Evolutionary conservation across 2,888 invertebrate species (phyloP), one percentile per base, ranked within the genome.

Genomic region (Ophion ellenae): DNA sequence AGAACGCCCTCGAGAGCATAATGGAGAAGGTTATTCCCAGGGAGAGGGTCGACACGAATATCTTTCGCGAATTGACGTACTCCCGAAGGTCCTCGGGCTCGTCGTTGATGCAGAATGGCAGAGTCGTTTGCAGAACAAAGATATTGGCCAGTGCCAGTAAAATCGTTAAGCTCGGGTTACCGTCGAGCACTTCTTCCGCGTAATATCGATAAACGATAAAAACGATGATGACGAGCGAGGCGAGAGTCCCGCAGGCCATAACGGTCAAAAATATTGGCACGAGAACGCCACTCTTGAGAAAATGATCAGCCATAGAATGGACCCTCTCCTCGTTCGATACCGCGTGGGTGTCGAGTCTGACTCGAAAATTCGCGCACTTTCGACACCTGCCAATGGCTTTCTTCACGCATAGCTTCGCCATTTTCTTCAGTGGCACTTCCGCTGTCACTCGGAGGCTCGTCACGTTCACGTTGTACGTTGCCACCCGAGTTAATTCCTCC

Each of bases 161-260:
- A 28, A 95, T 91, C 24, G 95, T 94, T 59, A 95, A 91, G 2
- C 90, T 93, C 0, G 97, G 97, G 91, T 96, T 96, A 6, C 97
- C 97, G 91, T 97, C 97, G 36, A 97, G 95, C 14, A 96, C 95
- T 87, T 96, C 96, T 67, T 95, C 95, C 88, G 95, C 95, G 86
- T 96, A 96, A 71, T 96, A 95, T 53, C 96, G 95, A 66, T 96
- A 95, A 61, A 96, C 94, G 71, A 97, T 95, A 90, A 97, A 97
- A 73, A 96, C 95, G 45, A 96, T 94, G 67, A 97, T 95, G 10
- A 96, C 95, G 75, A 96, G 90, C 88, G 96, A 96, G 67, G 96
- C 95, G 2, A 97, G 92, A 36, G 96, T 95, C 0, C 97, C 96
- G 24, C 96, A 94, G 45, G 95, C 95, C n/a, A 96, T 95, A 4